Conservation (phyloP, 2,888 invertebrate genomes). For the Aphelenchoides bicaudatus region DNA sequence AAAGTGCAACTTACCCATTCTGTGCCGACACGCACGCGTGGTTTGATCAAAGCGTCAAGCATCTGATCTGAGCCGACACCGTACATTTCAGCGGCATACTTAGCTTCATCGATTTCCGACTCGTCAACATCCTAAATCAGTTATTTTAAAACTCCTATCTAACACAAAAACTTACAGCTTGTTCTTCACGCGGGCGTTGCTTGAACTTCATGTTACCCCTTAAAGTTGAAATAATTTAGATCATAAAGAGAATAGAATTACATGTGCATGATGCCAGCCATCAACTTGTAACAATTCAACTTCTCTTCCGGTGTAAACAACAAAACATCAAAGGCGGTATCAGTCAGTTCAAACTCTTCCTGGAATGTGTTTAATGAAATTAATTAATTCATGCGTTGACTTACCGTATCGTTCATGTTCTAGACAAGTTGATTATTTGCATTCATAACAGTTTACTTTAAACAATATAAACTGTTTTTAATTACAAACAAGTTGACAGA, state of each 20-base stretch:
- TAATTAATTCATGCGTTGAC: constrained; percentile 73
- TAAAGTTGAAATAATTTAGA: background rate
- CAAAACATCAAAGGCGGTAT: constrained; percentile 93
- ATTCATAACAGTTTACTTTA: too few species aligned
- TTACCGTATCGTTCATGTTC: constrained; percentile 78
- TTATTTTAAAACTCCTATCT: constrained; percentile 40
- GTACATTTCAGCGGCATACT: constrained; percentile 47
- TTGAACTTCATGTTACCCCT: constrained; percentile 99
- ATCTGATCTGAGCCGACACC: constrained; percentile 50
- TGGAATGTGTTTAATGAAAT: too few species aligned
- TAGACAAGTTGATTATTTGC: too few species aligned
- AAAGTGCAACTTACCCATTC: too few species aligned
- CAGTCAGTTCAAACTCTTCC: constrained; percentile 74
- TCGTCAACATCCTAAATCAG: too few species aligned
- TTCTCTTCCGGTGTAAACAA: constrained; percentile 96
- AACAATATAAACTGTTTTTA: too few species aligned
- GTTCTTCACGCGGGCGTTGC: constrained; percentile 99
- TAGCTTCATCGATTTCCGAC: constrained; percentile 67
- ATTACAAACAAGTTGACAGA: too few species aligned
- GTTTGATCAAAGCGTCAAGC: constrained; percentile 64
- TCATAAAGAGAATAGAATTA: background rate
- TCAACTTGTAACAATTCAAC: constrained; percentile 93
- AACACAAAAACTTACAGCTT: constrained; percentile 70
- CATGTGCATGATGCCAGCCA: constrained; percentile 98
- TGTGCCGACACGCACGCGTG: constrained; percentile 65